These are phyloP conservation scores for Margaritifera margaritifera DNA, from an alignment of 2,888 invertebrate genomes.

Conservation along the genomic window DNA sequence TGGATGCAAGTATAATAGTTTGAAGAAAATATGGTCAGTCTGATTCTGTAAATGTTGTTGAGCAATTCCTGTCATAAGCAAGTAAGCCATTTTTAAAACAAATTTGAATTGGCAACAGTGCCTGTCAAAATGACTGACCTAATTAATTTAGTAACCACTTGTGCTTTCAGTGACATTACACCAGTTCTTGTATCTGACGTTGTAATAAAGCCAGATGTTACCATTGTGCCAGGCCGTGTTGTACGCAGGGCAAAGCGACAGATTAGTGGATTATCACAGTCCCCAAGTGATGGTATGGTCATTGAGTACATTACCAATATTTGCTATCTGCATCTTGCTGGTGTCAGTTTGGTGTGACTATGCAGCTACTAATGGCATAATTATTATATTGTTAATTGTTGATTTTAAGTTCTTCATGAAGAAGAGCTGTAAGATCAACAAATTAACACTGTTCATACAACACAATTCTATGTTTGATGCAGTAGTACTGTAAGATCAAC, in stretches of 20 bases:
- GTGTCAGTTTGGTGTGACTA: no score
- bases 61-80: no score
- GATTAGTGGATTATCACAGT: conserved; percentile 44
- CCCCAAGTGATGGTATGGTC: conserved; percentile 18
- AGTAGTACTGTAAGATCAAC: no score
- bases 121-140: neutral
- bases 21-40: no score
- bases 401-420: neutral
- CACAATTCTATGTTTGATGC: no score
- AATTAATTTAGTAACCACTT: neutral
- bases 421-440: conserved; percentile 1
- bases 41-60: no score
- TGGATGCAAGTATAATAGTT: no score
- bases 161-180: conserved; percentile 30
- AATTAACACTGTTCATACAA: no score
- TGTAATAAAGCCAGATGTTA: conserved; percentile 39
- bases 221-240: conserved; percentile 59
- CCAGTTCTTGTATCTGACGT: conserved; percentile 54
- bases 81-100: no score
- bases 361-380: neutral
- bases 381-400: neutral
- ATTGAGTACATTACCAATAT: neutral
- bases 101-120: no score
- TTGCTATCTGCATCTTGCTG: no score
- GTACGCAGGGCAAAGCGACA: conserved; percentile 59